These are phyloP conservation scores for Antigone vipio DNA, from an alignment of 2,113 vertebrate genomes.

Conservation along the genomic window DNA sequence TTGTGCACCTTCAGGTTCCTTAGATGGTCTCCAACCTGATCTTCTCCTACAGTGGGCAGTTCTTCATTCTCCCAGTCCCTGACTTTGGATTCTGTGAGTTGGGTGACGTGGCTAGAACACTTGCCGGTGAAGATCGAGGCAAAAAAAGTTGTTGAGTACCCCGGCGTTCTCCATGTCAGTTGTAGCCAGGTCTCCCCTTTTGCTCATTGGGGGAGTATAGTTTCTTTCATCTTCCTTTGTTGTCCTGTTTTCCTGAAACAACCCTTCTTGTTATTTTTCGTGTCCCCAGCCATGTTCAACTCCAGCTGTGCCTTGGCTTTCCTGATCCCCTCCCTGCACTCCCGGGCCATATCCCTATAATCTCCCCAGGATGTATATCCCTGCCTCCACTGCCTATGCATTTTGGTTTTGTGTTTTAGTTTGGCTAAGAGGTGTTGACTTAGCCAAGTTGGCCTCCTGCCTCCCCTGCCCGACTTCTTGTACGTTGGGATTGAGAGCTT, in stretches of 20 bases:
- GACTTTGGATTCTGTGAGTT: background rate
- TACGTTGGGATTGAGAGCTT: background rate
- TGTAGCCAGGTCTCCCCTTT: background rate
- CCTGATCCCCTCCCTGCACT: background rate
- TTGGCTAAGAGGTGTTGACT: background rate
- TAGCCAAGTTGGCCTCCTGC: background rate
- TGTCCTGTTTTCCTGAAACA: background rate
- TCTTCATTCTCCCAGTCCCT: background rate
- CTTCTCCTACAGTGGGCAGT: background rate
- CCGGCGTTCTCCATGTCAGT: background rate
- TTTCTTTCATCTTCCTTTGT: background rate
- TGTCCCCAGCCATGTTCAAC: background rate
- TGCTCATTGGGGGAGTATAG: background rate
- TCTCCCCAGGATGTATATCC: background rate
- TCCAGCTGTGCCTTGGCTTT: background rate
- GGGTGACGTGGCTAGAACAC: background rate
- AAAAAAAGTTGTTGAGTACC: background rate
- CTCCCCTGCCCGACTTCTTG: background rate
- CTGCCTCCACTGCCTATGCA: background rate
- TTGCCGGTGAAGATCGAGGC: background rate
- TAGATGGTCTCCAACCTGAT: background rate
- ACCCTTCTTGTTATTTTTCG: background rate
- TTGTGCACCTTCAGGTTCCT: background rate
- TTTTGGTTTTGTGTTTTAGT: background rate
- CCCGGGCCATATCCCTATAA: background rate